phyloP scores from a whole-genome alignment of 2,888 invertebrate species.

The Tenthredo amoena region DNA sequence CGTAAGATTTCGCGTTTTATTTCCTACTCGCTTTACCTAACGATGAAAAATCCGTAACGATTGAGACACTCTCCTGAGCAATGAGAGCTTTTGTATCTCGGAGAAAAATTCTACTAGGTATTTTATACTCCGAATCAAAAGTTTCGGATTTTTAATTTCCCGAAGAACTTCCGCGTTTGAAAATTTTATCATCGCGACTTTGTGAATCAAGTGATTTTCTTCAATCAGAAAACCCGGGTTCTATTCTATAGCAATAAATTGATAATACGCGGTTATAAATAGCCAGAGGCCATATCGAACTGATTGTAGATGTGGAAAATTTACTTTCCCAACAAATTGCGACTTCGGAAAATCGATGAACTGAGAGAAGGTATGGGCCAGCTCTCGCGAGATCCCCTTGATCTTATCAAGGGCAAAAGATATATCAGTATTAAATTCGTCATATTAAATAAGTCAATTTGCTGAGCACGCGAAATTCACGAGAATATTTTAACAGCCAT shows the following conservation, averaged over 20 bases:
- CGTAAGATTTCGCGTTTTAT: neutral
- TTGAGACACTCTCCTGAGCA: neutral
- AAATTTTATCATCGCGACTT: neutral
- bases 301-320: neutral
- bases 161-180: neutral
- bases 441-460: slow-evolving; percentile 8
- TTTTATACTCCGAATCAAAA: neutral
- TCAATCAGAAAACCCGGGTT: neutral
- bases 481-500: neutral
- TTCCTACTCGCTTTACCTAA: neutral
- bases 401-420: neutral
- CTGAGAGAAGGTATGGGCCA: neutral
- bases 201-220: neutral
- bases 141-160: neutral
- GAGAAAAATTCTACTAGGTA: too few species aligned
- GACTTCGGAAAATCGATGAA: neutral
- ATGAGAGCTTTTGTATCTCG: neutral
- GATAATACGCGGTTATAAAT: neutral
- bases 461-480: neutral
- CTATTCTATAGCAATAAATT: neutral
- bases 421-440: neutral
- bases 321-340: neutral
- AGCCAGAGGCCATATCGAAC: neutral
- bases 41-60: neutral
- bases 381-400: slow-evolving; percentile 11